Conservation (phyloP, 1,140 invertebrate species). For the Drosophila albomicans region DNA sequence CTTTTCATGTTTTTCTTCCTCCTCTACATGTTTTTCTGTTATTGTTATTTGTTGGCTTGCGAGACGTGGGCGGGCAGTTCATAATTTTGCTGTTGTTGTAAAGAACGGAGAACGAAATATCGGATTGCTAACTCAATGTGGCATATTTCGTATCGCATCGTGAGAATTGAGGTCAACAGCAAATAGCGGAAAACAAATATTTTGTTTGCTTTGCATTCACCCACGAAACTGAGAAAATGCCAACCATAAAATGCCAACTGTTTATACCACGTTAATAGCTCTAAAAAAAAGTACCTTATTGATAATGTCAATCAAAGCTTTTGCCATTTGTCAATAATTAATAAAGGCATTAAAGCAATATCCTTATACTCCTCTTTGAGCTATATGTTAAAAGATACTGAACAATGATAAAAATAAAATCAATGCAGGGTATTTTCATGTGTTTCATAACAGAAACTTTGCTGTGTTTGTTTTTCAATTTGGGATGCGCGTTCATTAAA, state of each 20-base stretch:
- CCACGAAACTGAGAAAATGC: constrained; percentile 14
- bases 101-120: constrained; percentile 37
- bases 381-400: no score
- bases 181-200: constrained; percentile 32
- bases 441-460: neutral
- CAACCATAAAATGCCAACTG: constrained; percentile 3
- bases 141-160: constrained; percentile 48
- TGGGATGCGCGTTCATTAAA: constrained; percentile 40
- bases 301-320: neutral
- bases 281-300: neutral
- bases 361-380: no score
- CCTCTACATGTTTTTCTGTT: neutral
- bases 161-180: constrained; percentile 48
- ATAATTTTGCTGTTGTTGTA: constrained; percentile 39
- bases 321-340: neutral
- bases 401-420: neutral
- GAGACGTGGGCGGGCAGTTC: constrained; percentile 25
- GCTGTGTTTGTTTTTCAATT: neutral
- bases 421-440: neutral
- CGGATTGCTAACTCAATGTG: constrained; percentile 52
- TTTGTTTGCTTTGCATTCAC: constrained; percentile 32
- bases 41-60: constrained; percentile 6
- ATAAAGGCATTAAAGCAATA: no score
- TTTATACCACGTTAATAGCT: neutral
- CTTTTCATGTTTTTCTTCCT: constrained; percentile 15